Evolutionary conservation across 2,113 vertebrate genomes (phyloP).

Genomic region (Trichechus manatus): DNA sequence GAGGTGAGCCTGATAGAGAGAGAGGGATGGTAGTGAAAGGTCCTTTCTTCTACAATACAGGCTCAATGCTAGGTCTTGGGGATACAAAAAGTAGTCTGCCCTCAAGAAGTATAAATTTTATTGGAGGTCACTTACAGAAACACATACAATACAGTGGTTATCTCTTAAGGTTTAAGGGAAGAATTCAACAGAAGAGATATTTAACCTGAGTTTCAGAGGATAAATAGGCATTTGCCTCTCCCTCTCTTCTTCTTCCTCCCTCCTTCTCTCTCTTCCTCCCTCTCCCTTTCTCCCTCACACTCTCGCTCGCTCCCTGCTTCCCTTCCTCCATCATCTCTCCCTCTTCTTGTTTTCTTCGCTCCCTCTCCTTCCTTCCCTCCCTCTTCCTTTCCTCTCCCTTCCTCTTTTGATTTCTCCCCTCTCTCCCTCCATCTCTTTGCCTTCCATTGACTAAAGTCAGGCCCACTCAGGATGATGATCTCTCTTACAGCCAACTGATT

Average conservation of each 20-base stretch:
- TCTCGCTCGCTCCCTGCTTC: too few relatives aligned
- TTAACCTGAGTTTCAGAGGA: neutral
- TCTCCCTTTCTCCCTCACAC: too few relatives aligned
- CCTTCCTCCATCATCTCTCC: too few relatives aligned
- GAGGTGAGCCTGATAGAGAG: neutral
- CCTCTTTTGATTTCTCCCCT: neutral
- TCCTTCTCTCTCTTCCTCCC: too few relatives aligned
- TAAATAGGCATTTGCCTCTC: neutral
- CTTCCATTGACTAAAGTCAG: neutral
- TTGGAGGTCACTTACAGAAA: neutral
- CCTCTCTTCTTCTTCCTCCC: too few relatives aligned
- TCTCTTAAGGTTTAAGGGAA: neutral
- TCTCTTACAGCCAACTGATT: neutral
- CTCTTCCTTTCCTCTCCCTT: neutral
- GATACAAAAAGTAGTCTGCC: neutral
- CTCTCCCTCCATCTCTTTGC: neutral
- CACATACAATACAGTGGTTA: neutral
- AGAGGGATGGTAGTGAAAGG: neutral
- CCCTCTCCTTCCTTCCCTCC: neutral
- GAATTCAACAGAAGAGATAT: neutral
- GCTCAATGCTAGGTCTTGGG: neutral
- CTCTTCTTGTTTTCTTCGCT: too few relatives aligned
- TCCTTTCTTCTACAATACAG: neutral
- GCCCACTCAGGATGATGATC: neutral
- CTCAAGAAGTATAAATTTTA: neutral